These are phyloP conservation scores for Tachysurus fulvidraco DNA, from an alignment of 2,113 vertebrate species.

Conservation along the genomic window DNA sequence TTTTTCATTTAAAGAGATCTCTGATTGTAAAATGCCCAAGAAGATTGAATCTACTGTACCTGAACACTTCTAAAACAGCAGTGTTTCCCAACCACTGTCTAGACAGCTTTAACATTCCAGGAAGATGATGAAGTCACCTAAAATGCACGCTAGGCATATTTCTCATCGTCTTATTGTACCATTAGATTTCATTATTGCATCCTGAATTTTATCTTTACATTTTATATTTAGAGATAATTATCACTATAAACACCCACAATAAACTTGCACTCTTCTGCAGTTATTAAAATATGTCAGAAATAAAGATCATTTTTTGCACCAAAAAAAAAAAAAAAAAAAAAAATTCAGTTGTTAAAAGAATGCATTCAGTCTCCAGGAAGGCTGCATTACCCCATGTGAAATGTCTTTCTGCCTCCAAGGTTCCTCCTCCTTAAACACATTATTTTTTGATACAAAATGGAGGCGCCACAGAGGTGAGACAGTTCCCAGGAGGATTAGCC, in stretches of 20 bases:
- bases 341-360: neutral
- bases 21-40: neutral
- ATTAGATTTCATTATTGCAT: neutral
- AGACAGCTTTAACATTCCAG: slow-evolving; percentile 42
- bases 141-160: slow-evolving; percentile 7
- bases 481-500: slow-evolving; percentile 66
- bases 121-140: slow-evolving; percentile 25
- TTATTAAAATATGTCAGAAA: slow-evolving; percentile 1
- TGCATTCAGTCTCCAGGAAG: slow-evolving; percentile 8
- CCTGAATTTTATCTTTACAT: neutral
- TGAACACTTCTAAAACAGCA: neutral
- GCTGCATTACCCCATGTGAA: slow-evolving; percentile 10
- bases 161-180: slow-evolving; percentile 18
- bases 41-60: neutral
- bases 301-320: neutral
- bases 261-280: neutral
- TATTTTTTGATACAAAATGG: slow-evolving; percentile 58
- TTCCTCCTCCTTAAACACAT: slow-evolving; percentile 40
- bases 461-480: slow-evolving; percentile 59
- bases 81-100: slow-evolving; percentile 46
- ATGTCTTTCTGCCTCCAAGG: slow-evolving; percentile 18
- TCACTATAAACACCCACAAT: neutral
- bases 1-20: neutral
- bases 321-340: neutral
- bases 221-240: slow-evolving; percentile 22